These are phyloP conservation scores for Idris sp. DNA, from an alignment of 1,140 invertebrate species.

Conservation along the genomic window DNA sequence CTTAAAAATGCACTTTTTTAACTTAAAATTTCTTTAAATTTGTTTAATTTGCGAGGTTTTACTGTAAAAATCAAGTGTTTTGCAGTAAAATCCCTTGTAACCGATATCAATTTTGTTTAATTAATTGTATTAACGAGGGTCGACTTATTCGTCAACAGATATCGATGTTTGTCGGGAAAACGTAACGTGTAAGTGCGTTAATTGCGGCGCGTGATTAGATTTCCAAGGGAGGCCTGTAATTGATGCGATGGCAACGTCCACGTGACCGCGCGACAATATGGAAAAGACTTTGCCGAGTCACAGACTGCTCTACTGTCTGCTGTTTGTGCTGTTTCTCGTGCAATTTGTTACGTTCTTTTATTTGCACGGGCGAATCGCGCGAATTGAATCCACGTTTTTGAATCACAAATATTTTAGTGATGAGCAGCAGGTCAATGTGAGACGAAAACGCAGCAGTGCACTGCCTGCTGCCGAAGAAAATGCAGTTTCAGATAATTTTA, in stretches of 20 bases:
- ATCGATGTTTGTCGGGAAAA: conserved; percentile 11
- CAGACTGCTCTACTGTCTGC: conserved; percentile 67
- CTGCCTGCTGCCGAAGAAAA: conserved; percentile 68
- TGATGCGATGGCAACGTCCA: conserved; percentile 53
- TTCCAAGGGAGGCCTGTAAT: conserved; percentile 32
- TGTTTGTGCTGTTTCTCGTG: conserved; percentile 66
- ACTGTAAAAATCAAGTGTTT: too few species aligned
- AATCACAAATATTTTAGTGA: conserved; percentile 13
- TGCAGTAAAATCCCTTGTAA: too few species aligned
- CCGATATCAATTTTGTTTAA: conserved; percentile 12
- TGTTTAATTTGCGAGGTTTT: too few species aligned
- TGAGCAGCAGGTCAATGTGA: conserved; percentile 26
- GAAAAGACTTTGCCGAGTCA: conserved; percentile 50
- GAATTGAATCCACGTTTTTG: conserved; percentile 63
- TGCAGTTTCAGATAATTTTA: conserved; percentile 67
- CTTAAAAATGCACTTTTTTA: too few species aligned
- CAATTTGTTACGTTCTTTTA: conserved; percentile 69
- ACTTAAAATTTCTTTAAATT: too few species aligned
- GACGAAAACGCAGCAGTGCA: conserved; percentile 66
- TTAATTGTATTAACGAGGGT: conserved; percentile 33
- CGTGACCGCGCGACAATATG: conserved; percentile 50
- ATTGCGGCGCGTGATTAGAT: conserved; percentile 46
- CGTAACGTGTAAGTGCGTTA: conserved; percentile 18
- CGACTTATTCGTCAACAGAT: conserved; percentile 50
- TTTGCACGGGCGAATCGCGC: conserved; percentile 64